phyloP scores from a whole-genome alignment of 2,113 vertebrate species.

The Donacobius atricapilla region DNA sequence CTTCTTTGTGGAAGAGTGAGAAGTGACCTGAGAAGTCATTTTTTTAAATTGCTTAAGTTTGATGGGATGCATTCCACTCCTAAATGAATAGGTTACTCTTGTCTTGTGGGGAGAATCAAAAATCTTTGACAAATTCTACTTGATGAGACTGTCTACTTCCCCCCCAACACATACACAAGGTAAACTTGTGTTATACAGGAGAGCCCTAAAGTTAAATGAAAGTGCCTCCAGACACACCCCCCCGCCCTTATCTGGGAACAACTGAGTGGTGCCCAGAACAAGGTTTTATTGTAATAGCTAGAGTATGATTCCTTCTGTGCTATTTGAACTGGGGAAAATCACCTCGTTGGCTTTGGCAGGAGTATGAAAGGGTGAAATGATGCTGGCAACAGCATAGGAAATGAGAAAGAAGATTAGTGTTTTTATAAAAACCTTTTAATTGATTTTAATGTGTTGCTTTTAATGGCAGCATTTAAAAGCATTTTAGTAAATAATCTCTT shows the following conservation, averaged over 20 bases:
- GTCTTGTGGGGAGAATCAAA: background rate
- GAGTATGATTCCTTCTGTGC: background rate
- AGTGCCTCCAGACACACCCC: background rate
- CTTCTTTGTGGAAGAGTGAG: background rate
- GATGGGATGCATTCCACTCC: background rate
- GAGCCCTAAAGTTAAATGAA: background rate
- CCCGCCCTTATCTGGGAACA: accelerated
- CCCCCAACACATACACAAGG: background rate
- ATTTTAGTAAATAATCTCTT: conserved; percentile 38
- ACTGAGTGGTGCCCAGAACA: background rate
- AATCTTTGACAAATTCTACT: background rate
- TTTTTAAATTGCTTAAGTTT: background rate
- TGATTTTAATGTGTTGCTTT: conserved; percentile 46
- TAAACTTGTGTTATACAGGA: background rate
- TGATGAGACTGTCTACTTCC: background rate
- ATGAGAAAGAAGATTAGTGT: background rate
- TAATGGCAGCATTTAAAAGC: conserved; percentile 29
- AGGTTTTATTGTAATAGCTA: background rate
- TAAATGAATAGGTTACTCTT: background rate
- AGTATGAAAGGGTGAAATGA: background rate
- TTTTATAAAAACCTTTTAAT: conserved; percentile 43
- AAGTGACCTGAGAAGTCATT: background rate
- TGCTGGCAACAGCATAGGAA: background rate
- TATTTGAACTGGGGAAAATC: background rate
- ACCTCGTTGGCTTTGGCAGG: background rate